These are phyloP conservation scores for Phoenicopterus ruber DNA, from an alignment of 2,113 vertebrate genomes.

Conservation along the genomic window DNA sequence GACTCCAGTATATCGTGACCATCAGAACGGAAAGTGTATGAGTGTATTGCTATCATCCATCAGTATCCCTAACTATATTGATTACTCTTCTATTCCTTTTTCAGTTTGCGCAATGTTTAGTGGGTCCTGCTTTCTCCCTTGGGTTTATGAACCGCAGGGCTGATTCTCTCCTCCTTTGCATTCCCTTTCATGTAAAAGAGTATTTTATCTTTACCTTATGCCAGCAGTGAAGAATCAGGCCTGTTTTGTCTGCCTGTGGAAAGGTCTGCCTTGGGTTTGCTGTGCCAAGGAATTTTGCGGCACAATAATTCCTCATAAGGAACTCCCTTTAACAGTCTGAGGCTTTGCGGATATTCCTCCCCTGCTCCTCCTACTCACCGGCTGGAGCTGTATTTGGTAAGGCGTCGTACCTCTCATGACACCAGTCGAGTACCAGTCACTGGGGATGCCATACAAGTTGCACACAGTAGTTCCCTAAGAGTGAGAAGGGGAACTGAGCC, in stretches of 20 bases:
- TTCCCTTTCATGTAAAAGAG: background rate
- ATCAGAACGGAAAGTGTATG: background rate
- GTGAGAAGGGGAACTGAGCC: background rate
- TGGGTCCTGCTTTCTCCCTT: background rate
- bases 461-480: background rate
- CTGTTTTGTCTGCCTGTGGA: background rate
- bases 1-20: background rate
- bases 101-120: background rate
- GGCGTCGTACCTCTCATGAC: accelerated
- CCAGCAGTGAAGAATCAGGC: background rate
- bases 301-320: background rate
- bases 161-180: background rate
- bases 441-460: background rate
- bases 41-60: background rate
- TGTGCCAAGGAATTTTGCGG: background rate
- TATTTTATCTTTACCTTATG: background rate
- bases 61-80: background rate
- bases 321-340: background rate
- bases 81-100: background rate
- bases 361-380: background rate
- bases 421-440: background rate
- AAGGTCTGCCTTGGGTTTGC: background rate
- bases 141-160: background rate
- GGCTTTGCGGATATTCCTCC: background rate
- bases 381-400: background rate